Evolutionary conservation across 2,797 vertebrate genomes (phyloP).

Genomic region (Tenualosa ilisha): DNA sequence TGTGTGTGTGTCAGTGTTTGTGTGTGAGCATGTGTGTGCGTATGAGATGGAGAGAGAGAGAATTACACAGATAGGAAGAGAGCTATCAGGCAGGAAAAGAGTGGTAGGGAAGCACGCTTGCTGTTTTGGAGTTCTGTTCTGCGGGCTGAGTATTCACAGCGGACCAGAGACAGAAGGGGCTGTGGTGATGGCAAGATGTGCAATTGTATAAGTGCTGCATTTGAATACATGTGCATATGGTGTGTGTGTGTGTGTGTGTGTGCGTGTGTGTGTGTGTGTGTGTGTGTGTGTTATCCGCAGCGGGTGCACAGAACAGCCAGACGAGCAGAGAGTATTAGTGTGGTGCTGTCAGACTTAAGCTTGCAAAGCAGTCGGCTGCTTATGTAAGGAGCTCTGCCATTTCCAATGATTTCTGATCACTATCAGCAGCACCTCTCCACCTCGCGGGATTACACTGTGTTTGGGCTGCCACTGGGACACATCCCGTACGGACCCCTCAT

Average conservation of each 20-base stretch:
- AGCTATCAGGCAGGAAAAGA: neutral
- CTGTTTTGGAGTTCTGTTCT: neutral
- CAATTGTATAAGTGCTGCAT: conserved; percentile 7
- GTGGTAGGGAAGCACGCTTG: neutral
- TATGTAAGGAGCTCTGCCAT: conserved; percentile 73
- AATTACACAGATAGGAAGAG: neutral
- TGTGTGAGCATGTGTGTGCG: no score
- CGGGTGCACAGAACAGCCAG: conserved; percentile 19
- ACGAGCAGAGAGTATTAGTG: conserved; percentile 24
- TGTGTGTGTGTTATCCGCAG: conserved; percentile 17
- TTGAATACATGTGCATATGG: neutral
- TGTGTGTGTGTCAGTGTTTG: neutral
- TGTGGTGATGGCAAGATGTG: neutral
- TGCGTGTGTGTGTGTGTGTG: conserved; percentile 37
- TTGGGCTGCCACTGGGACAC: conserved; percentile 46
- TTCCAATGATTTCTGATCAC: conserved; percentile 68
- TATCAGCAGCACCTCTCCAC: conserved; percentile 35
- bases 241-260: conserved; percentile 25
- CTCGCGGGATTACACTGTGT: conserved; percentile 52
- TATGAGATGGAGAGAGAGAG: no score
- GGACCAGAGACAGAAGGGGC: neutral
- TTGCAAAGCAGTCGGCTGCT: conserved; percentile 48
- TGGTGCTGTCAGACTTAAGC: conserved; percentile 61
- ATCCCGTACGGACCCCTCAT: conserved; percentile 28
- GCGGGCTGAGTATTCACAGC: conserved; percentile 7